A percentile compares a stretch with the other conserved stretches of the same genome.
Evolutionary conservation across 2,113 vertebrate species (phyloP).

Genomic region (Melanerpes formicivorus): DNA sequence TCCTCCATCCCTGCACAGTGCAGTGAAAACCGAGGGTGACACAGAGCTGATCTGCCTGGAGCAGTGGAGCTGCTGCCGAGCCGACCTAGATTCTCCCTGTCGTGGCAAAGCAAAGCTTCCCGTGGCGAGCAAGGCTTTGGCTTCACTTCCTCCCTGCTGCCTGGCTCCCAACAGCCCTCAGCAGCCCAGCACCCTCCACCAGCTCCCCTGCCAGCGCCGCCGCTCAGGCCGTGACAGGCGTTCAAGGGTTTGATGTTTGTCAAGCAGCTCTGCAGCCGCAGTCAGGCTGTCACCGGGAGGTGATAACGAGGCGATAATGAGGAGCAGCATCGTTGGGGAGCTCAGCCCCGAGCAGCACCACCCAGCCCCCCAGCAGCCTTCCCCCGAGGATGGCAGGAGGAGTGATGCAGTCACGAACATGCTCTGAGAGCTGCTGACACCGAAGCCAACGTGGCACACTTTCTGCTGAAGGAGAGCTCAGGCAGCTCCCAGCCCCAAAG

Average conservation of each 20-base stretch:
- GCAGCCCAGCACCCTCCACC: not conserved
- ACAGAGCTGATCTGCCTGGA: not conserved
- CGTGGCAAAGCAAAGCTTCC: not conserved
- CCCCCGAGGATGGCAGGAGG: not conserved
- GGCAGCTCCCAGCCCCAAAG: not conserved
- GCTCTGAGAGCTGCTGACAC: slow-evolving; percentile 11
- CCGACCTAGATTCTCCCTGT: slow-evolving; percentile 7
- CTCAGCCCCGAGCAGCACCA: not conserved
- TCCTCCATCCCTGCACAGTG: not conserved
- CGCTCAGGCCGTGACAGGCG: not conserved
- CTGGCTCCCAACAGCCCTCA: not conserved
- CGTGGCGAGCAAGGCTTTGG: rapidly evolving
- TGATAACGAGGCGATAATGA: not conserved
- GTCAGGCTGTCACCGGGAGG: not conserved
- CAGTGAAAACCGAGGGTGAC: not conserved
- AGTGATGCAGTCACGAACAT: not conserved
- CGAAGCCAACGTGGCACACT: not conserved
- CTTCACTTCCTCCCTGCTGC: not conserved
- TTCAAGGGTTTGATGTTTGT: not conserved
- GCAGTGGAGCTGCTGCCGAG: not conserved
- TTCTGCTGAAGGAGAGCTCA: not conserved
- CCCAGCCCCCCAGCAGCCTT: not conserved
- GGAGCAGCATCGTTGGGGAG: rapidly evolving
- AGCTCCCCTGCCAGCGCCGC: not conserved
- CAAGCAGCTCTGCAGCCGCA: not conserved